These are phyloP conservation scores for Labroides dimidiatus DNA, from an alignment of 2,797 vertebrate species.

Conservation along the genomic window DNA sequence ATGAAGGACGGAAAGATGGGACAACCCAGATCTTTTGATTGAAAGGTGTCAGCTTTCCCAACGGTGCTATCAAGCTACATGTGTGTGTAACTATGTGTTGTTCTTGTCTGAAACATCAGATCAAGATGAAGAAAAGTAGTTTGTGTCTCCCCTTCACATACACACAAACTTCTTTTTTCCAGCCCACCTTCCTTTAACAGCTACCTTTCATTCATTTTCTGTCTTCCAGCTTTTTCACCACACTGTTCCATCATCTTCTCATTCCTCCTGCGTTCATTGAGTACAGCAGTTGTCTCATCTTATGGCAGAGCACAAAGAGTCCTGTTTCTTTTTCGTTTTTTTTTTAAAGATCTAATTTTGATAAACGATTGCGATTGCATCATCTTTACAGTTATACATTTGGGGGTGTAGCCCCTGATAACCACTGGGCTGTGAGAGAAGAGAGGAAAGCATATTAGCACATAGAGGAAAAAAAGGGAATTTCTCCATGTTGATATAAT, in stretches of 20 bases:
- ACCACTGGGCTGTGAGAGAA: constrained; percentile 38
- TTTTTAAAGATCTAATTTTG: constrained; percentile 65
- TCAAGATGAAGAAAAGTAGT: no score
- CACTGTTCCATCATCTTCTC: constrained; percentile 31
- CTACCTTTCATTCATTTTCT: constrained; percentile 43
- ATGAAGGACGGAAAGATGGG: constrained; percentile 17
- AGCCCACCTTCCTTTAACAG: constrained; percentile 40
- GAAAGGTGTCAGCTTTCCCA: constrained; percentile 43
- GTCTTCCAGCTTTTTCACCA: constrained; percentile 27
- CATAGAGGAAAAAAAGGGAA: constrained; percentile 73
- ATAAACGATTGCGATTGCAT: constrained; percentile 53
- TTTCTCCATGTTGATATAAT: constrained; percentile 65
- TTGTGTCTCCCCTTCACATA: not conserved
- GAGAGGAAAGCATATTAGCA: constrained; percentile 31
- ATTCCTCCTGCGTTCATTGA: constrained; percentile 23
- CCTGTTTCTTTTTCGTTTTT: no score
- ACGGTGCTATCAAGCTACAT: not conserved
- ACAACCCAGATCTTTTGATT: constrained; percentile 44
- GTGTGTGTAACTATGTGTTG: no score
- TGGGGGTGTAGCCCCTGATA: constrained; percentile 55
- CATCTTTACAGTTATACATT: constrained; percentile 41
- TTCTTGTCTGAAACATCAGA: no score
- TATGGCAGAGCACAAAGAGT: constrained; percentile 3
- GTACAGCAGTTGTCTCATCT: constrained; percentile 30
- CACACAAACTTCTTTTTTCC: constrained; percentile 16